Base-by-base conservation (phyloP, 2,888 invertebrate genomes). In the Acrocera orbiculus region DNA sequence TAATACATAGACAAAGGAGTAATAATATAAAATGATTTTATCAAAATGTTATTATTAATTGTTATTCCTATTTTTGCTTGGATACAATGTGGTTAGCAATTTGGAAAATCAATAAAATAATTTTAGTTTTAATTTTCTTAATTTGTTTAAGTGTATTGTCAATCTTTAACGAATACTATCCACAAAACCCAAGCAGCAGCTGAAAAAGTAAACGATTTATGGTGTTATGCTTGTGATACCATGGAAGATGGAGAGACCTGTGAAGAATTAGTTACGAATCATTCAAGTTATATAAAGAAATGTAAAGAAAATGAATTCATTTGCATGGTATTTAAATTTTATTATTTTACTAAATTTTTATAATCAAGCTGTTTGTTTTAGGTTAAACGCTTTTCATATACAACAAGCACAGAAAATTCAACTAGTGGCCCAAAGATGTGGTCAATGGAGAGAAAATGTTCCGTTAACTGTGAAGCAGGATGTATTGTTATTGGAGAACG, bases 401-500 rank as follows among this genome's bases (percentile, higher is more conserved):
- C 81, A 5, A 79, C 78, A 3, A 80, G 79, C 35, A 83, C 74
- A 1, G 83, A 83, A 51, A 83, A 85, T 52, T 64, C 70, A 16
- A 74, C 75, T 1, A 78, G 81, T 1, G 72, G 69, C 8, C 76
- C 76, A 1, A 74, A 75, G 53, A 72, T 82, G 66, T 87, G 86
- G 85, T 75, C 82, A 0, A 52, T 86, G 36, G 81, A 85, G 53
- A 66, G 87, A 9, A 79, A 80, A 52, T 87, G 87, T 52, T 71
- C 80, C 0, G 75, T 75, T 46, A 76, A 73, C 48, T 89, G 87
- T 57, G 83, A 86, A 46, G 73, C 83, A 0, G 86, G 85, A 9
- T 87, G 86, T 59, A 85, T 87, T 48, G 71, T 86, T 31, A 85
- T 89, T 43, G 87, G 87, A 0, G 87, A 89, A 53, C 63, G 87